Conservation (phyloP, 1,140 invertebrate species). For the Zaprionus nigranus region DNA sequence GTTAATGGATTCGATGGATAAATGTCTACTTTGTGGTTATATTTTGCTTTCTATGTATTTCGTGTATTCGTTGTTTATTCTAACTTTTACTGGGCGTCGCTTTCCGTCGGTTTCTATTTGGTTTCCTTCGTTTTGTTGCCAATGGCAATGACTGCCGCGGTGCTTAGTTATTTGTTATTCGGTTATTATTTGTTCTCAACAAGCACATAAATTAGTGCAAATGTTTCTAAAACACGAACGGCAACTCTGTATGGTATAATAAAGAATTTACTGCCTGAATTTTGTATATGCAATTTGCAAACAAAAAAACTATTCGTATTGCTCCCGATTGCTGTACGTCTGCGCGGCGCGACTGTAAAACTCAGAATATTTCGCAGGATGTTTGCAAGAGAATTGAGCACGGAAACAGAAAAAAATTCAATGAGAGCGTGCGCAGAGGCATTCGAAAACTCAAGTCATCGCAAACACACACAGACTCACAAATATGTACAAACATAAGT, state of each 20-base stretch:
- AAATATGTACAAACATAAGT: not conserved
- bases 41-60: constrained; percentile 5
- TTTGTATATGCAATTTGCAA: not conserved
- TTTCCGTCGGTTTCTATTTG: constrained; percentile 4
- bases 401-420: constrained; percentile 3
- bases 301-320: not conserved
- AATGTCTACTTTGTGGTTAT: constrained; percentile 9
- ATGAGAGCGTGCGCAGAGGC: constrained; percentile 55
- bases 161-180: constrained; percentile 46
- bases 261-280: not conserved
- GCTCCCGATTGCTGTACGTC: constrained; percentile 44
- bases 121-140: constrained; percentile 62
- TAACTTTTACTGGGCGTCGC: constrained; percentile 1
- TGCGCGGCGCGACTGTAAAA: constrained; percentile 57
- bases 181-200: constrained; percentile 54
- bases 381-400: constrained; percentile 2
- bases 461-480: constrained; percentile 21
- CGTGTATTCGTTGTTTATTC: constrained; percentile 9
- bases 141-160: constrained; percentile 56
- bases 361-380: constrained; percentile 49
- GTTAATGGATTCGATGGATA: not conserved
- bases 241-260: no score
- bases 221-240: constrained; percentile 36
- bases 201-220: constrained; percentile 66
- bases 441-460: constrained; percentile 30